A percentile compares a stretch with the other conserved stretches of the same genome.
phyloP scores from a whole-genome alignment of 2,888 invertebrate species.

The Agrochola litura region DNA sequence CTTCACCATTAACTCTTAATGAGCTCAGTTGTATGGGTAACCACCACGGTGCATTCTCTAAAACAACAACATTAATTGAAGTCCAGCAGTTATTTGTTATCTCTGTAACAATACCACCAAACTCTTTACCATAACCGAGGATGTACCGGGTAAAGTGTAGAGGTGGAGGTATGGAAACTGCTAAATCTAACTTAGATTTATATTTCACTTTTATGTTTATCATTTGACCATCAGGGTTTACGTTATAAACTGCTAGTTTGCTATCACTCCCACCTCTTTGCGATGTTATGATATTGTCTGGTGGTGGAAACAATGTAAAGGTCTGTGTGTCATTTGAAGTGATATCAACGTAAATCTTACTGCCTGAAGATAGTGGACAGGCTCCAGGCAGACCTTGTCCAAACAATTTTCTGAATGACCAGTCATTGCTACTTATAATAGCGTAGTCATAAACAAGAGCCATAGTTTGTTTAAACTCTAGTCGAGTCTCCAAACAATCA shows the following conservation, averaged over 20 bases:
- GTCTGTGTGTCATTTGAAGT: constrained; percentile 91
- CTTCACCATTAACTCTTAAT: constrained; percentile 92
- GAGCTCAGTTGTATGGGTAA: constrained; percentile 97
- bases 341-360: constrained; percentile 95
- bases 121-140: constrained; percentile 97
- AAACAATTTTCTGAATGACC: constrained; percentile 96
- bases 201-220: constrained; percentile 93
- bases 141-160: constrained; percentile 95
- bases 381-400: constrained; percentile 95
- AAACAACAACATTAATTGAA: constrained; percentile 93
- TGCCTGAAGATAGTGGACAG: constrained; percentile 95
- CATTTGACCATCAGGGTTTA: constrained; percentile 90
- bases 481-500: constrained; percentile 91
- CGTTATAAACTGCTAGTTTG: constrained; percentile 93
- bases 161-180: constrained; percentile 91
- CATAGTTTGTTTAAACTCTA: constrained; percentile 96
- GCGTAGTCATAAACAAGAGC: constrained; percentile 96
- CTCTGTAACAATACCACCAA: constrained; percentile 96
- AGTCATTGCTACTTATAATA: constrained; percentile 93
- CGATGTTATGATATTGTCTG: constrained; percentile 91
- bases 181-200: constrained; percentile 85
- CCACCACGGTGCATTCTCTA: constrained; percentile 98
- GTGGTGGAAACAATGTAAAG: constrained; percentile 92
- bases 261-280: constrained; percentile 93
- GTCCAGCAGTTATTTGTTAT: constrained; percentile 95